Evolutionary conservation across 92 coral and sea anemone genomes (phyloP).

Genomic region (Phymanthus crucifer): DNA sequence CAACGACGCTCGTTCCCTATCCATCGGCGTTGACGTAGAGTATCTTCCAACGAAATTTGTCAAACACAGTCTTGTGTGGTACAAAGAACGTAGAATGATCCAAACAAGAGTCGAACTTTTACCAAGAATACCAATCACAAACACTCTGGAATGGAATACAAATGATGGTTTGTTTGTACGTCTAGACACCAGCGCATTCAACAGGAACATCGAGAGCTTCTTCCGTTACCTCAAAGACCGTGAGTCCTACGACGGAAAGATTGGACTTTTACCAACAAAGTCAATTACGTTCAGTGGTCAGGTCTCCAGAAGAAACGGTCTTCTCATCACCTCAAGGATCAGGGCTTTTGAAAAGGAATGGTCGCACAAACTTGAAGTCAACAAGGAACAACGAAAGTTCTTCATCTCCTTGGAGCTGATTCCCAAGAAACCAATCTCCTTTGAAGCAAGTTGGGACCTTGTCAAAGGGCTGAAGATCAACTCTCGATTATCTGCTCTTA

Average conservation of each 20-base stretch:
- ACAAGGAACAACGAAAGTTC: slow-evolving; percentile 51
- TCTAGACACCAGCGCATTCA: slow-evolving; percentile 51
- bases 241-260: slow-evolving; percentile 59
- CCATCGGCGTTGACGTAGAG: slow-evolving; percentile 58
- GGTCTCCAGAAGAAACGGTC: slow-evolving; percentile 61
- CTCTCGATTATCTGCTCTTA: slow-evolving; percentile 67
- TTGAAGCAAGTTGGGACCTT: slow-evolving; percentile 71
- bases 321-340: slow-evolving; percentile 60
- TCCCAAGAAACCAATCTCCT: slow-evolving; percentile 67
- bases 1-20: slow-evolving; percentile 52
- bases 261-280: slow-evolving; percentile 62
- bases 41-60: slow-evolving; percentile 82
- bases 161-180: slow-evolving; percentile 54
- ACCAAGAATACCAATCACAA: slow-evolving; percentile 53
- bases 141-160: slow-evolving; percentile 63
- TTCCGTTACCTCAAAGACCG: slow-evolving; percentile 45
- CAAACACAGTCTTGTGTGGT: slow-evolving; percentile 69
- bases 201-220: slow-evolving; percentile 58
- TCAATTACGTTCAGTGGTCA: slow-evolving; percentile 66
- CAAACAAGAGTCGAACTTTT: slow-evolving; percentile 46
- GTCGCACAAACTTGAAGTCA: slow-evolving; percentile 72
- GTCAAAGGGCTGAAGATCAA: slow-evolving; percentile 68
- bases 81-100: slow-evolving; percentile 56
- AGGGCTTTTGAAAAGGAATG: slow-evolving; percentile 74
- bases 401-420: slow-evolving; percentile 66